phyloP scores from a whole-genome alignment of 1,140 invertebrate species.

The Drosophila punjabiensis region DNA sequence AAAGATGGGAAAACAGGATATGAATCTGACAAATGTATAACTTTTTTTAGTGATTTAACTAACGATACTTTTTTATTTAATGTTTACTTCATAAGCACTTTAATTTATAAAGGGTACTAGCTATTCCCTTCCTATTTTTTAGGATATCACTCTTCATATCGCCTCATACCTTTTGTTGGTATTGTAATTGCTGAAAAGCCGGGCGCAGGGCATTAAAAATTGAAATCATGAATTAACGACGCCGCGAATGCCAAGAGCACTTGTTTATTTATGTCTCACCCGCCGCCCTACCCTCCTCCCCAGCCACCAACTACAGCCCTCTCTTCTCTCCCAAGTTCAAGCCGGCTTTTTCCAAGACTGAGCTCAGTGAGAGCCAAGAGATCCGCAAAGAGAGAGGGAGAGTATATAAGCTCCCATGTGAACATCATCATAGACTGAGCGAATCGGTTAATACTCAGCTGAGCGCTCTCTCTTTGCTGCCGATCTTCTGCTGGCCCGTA shows the following conservation, averaged over 20 bases:
- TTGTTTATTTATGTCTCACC: slow-evolving; percentile 77
- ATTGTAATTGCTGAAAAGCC: slow-evolving; percentile 65
- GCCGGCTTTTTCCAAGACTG: slow-evolving; percentile 62
- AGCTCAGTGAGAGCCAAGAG: slow-evolving; percentile 58
- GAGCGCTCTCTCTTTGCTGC: slow-evolving; percentile 21
- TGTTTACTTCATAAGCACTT: too few species aligned
- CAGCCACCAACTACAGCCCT: background rate
- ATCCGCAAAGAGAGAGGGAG: background rate
- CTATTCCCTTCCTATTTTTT: background rate
- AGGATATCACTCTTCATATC: background rate
- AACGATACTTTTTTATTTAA: too few species aligned
- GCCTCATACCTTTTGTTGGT: slow-evolving; percentile 28
- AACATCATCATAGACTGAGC: slow-evolving; percentile 27
- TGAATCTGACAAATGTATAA: too few species aligned
- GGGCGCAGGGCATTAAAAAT: slow-evolving; percentile 79
- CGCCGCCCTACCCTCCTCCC: background rate
- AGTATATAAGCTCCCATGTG: background rate
- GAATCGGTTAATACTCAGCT: slow-evolving; percentile 57
- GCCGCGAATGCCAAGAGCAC: slow-evolving; percentile 80
- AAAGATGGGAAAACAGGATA: too few species aligned
- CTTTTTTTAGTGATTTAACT: too few species aligned
- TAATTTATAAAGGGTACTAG: background rate
- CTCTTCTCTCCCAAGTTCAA: slow-evolving; percentile 9
- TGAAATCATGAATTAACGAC: slow-evolving; percentile 83
- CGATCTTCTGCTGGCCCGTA: slow-evolving; percentile 20